Base-by-base conservation (phyloP, 2,888 invertebrate genomes). In the Phyllotreta striolata region DNA sequence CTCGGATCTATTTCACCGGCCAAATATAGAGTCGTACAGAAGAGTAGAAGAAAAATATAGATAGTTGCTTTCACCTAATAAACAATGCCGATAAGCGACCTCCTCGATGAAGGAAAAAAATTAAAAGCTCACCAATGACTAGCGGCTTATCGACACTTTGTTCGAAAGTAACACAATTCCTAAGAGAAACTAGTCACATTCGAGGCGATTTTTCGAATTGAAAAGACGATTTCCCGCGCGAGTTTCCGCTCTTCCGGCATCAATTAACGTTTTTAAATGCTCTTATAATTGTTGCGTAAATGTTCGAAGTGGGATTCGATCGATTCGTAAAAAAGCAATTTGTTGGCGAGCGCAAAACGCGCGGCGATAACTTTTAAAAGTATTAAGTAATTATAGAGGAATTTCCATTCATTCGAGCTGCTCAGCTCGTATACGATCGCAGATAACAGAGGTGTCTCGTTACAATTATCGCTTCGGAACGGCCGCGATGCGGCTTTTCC, bases 371-470 rank as follows among this genome's bases (percentile, higher is more conserved):
- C 62, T 62, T n/a, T 51, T 44, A 47, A 46, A 59, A 59, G 54
- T 68, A 66, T 68, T 57, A 62, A 68, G 68, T 62, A 63, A 68
- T 68, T 64, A 68, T 56, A 4, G 46, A 63, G 61, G 66, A 68
- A 68, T 68, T 62, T 60, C 52, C 55, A 59, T 62, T 62, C 56
- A 49, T 13, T 41, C 39, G 46, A 6, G 57, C 13, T 37, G 47
- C 38, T 8, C 47, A 1, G n/a, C 49, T 49, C 10, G 38, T 38
- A 47, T 47, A n/a, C n/a, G 47, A 57, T 57, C 24, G 39, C 47
- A 12, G 57, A 57, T 57, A 57, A 57, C 47, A 39, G 12, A 24
- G n/a, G 57, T 57, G 57, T n/a, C 46, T 44, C 37, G 13, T 44
- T 46, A 40, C 35, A 24, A 6, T 41, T 41, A 41, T n/a, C 9